These are phyloP conservation scores for Dromas ardeola DNA, from an alignment of 2,113 vertebrate genomes.

Conservation along the genomic window DNA sequence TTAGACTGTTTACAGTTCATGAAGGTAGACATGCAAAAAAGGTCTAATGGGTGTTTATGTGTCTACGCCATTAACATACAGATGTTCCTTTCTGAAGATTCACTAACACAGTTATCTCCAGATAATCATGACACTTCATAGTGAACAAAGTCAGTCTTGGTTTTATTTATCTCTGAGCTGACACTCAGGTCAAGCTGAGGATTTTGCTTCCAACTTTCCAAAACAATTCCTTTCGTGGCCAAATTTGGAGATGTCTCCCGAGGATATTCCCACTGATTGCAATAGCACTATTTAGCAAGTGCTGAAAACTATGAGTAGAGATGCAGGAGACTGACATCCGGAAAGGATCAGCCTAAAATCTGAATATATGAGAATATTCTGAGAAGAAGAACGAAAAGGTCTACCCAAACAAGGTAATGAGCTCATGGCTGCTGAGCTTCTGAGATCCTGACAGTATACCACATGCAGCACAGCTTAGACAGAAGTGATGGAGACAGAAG, in stretches of 20 bases:
- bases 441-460: not conserved
- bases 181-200: not conserved
- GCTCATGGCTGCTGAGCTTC: not conserved
- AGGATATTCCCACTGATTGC: not conserved
- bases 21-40: not conserved
- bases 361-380: not conserved
- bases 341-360: not conserved
- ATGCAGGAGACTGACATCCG: not conserved
- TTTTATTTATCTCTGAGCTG: conserved; percentile 1
- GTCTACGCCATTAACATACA: not conserved
- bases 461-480: not conserved
- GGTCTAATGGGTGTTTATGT: not conserved
- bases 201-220: conserved; percentile 40
- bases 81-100: not conserved
- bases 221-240: not conserved
- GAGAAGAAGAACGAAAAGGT: not conserved
- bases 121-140: not conserved
- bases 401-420: not conserved
- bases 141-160: not conserved
- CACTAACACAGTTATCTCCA: not conserved
- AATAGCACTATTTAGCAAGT: not conserved
- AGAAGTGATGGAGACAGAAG: not conserved
- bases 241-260: not conserved
- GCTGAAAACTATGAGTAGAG: not conserved
- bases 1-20: not conserved